Percentiles rank a stretch among this genome's conserved stretches.
phyloP scores from a whole-genome alignment of 2,797 vertebrate species.

The Moxostoma hubbsi region DNA sequence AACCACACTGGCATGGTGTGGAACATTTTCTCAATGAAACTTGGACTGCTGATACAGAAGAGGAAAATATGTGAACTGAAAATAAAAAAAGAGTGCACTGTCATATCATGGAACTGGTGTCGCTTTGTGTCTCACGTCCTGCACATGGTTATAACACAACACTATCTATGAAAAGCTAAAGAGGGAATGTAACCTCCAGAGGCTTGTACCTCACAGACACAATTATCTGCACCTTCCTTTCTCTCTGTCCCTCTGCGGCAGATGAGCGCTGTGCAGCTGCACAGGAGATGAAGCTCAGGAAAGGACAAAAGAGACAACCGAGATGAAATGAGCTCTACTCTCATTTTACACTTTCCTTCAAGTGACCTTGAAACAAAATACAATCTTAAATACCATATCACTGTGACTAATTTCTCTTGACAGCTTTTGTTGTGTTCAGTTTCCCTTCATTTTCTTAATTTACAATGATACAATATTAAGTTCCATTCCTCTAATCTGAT shows the following conservation, averaged over 20 bases:
- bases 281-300: constrained; percentile 29
- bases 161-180: constrained; percentile 47
- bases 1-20: neutral
- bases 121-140: constrained; percentile 38
- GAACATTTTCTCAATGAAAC: neutral
- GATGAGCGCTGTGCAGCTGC: constrained; percentile 43
- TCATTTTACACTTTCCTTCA: constrained; percentile 9
- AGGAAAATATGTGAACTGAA: neutral
- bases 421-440: neutral
- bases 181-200: constrained; percentile 44
- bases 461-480: neutral
- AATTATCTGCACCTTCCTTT: constrained; percentile 55
- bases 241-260: constrained; percentile 45
- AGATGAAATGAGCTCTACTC: neutral
- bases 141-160: constrained; percentile 57
- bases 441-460: neutral
- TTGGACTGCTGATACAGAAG: neutral
- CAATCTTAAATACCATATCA: constrained; percentile 13
- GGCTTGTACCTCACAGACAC: constrained; percentile 51
- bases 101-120: constrained; percentile 40
- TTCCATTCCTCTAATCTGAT: too few species aligned
- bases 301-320: constrained; percentile 47
- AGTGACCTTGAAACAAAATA: neutral
- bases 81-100: neutral
- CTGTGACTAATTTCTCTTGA: neutral